Conservation (phyloP, 2,113 vertebrate genomes). For the Redunca redunca region DNA sequence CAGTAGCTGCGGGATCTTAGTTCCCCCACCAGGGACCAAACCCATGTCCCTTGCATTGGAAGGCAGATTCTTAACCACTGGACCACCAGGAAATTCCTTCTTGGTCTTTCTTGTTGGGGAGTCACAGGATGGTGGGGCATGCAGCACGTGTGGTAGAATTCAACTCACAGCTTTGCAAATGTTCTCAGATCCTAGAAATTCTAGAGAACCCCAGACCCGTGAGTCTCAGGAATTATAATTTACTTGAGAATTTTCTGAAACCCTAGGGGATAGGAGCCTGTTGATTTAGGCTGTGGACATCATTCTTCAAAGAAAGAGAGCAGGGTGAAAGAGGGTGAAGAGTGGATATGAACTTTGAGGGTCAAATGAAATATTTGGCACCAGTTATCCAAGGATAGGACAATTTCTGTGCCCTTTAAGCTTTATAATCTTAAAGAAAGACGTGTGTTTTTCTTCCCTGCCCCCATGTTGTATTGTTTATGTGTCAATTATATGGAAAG, state of each 20-base stretch:
- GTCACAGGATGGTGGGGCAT: not conserved
- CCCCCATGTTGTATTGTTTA: not conserved
- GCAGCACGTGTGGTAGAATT: not conserved
- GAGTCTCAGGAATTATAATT: constrained; percentile 3
- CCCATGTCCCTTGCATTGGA: not conserved
- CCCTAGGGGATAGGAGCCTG: not conserved
- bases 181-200: not conserved
- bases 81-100: not conserved
- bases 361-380: not conserved
- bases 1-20: not conserved
- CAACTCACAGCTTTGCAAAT: not conserved
- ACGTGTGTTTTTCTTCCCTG: not conserved
- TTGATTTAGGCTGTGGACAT: not conserved
- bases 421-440: not conserved
- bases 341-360: not conserved
- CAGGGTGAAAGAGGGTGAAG: not conserved
- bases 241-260: not conserved
- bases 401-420: not conserved
- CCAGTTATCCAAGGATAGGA: not conserved
- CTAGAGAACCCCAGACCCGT: not conserved
- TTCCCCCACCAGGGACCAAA: not conserved
- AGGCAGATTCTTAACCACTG: not conserved
- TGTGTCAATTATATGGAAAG: not conserved
- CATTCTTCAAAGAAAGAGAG: not conserved
- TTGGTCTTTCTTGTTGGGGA: not conserved